Percentiles rank a stretch among this genome's conserved stretches.
Evolutionary conservation across 2,113 vertebrate species (phyloP).

Genomic region (Pluvialis apricaria): DNA sequence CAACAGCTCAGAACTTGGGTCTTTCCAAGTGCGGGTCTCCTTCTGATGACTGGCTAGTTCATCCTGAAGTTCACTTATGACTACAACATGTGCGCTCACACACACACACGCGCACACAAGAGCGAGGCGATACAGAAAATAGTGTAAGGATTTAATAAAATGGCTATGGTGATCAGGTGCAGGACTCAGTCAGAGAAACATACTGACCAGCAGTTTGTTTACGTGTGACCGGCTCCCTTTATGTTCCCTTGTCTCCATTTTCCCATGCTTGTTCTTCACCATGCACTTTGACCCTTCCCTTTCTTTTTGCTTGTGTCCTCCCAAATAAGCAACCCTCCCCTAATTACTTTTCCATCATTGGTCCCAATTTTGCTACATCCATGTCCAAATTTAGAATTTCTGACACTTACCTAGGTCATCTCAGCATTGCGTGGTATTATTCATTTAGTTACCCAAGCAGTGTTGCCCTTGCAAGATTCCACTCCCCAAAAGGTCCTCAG

Average conservation of each 20-base stretch:
- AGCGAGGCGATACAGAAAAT: neutral
- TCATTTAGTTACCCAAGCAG: neutral
- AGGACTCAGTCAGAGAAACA: neutral
- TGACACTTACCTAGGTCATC: neutral
- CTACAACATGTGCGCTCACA: fast-evolving
- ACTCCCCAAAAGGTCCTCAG: neutral
- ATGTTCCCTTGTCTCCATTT: neutral
- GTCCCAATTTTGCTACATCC: neutral
- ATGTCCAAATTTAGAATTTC: neutral
- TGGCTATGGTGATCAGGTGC: neutral
- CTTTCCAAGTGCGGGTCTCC: neutral
- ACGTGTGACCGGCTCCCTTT: neutral
- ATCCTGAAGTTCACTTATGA: neutral
- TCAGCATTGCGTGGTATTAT: neutral
- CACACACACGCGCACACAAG: neutral
- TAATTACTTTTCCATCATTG: neutral
- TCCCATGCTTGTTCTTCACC: neutral
- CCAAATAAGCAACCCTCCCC: neutral
- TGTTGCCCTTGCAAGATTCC: neutral
- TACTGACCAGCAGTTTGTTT: neutral
- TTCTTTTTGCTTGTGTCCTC: neutral
- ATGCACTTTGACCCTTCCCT: neutral
- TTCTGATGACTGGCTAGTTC: neutral
- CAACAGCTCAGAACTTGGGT: neutral
- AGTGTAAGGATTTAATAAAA: neutral